Conservation (phyloP, 2,888 invertebrate species). For the Cryptus viduatorius region DNA sequence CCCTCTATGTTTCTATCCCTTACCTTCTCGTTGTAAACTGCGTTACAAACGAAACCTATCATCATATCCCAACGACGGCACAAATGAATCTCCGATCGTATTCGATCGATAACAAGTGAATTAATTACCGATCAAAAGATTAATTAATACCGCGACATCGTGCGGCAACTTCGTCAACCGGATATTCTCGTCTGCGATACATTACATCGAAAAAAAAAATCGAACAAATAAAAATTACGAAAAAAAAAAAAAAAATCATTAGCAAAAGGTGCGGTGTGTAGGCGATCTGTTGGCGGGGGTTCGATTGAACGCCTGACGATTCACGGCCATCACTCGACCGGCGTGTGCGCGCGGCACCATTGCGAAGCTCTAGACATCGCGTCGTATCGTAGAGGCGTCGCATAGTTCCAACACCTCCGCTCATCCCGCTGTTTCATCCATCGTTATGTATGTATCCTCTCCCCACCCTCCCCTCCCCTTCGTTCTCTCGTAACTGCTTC, state of each 20-base stretch:
- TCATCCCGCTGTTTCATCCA: slow-evolving; percentile 20
- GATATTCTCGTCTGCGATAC: not conserved
- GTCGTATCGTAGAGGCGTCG: slow-evolving; percentile 47
- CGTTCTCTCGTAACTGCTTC: slow-evolving; percentile 7
- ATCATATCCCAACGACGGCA: not conserved
- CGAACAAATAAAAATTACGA: not conserved
- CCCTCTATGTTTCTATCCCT: slow-evolving; percentile 3
- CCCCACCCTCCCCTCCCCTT: not conserved
- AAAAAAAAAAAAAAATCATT: slow-evolving; percentile 1
- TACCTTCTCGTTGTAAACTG: not conserved
- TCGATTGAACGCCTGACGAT: slow-evolving; percentile 43
- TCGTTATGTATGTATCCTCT: slow-evolving; percentile 27
- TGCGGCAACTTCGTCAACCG: not conserved
- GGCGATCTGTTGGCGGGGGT: slow-evolving; percentile 26
- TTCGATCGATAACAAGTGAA: slow-evolving; percentile 35
- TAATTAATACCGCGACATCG: slow-evolving; percentile 30
- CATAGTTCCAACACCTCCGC: slow-evolving; percentile 2
- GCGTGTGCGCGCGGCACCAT: slow-evolving; percentile 22
- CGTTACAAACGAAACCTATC: not conserved
- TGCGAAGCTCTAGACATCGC: slow-evolving; percentile 33
- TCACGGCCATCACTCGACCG: slow-evolving; percentile 28
- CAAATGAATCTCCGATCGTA: slow-evolving; percentile 11
- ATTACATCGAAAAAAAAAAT: not conserved
- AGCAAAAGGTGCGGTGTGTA: not conserved
- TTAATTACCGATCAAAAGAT: slow-evolving; percentile 22